A percentile compares a stretch with the other conserved stretches of the same genome.
These are phyloP conservation scores for Galeruca laticollis DNA, from an alignment of 2,888 invertebrate genomes.

Conservation along the genomic window DNA sequence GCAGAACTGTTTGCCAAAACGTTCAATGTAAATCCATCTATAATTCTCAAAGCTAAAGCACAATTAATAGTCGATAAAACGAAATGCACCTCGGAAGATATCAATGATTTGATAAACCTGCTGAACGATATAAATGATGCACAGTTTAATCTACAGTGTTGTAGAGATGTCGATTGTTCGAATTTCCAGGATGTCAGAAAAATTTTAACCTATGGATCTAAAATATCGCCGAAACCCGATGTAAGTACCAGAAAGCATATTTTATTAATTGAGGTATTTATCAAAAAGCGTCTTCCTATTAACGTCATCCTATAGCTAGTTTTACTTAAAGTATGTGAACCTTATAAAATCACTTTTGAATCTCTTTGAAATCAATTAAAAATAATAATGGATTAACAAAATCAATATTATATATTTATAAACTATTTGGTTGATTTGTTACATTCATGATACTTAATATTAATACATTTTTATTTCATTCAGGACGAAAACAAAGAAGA, in stretches of 20 bases:
- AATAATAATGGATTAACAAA: no score
- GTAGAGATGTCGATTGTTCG: conserved; percentile 50
- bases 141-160: conserved; percentile 66
- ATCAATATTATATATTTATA: no score
- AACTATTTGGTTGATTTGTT: no score
- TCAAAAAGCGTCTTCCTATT: no score
- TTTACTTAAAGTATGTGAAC: no score
- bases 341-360: no score
- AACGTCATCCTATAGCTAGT: no score
- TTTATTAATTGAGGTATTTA: background rate
- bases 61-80: conserved; percentile 60
- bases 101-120: conserved; percentile 62
- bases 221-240: conserved; percentile 29
- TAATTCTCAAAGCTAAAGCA: conserved; percentile 66
- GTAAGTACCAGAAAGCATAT: conserved; percentile 24
- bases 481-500: conserved; percentile 26
- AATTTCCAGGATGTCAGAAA: conserved; percentile 39
- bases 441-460: no score
- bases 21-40: conserved; percentile 62
- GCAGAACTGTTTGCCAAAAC: conserved; percentile 67
- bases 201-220: conserved; percentile 43
- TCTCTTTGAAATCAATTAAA: no score
- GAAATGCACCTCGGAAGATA: conserved; percentile 56
- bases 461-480: background rate
- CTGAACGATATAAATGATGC: conserved; percentile 66